Conservation (phyloP, 2,888 invertebrate species). For the Suillia variegata region DNA sequence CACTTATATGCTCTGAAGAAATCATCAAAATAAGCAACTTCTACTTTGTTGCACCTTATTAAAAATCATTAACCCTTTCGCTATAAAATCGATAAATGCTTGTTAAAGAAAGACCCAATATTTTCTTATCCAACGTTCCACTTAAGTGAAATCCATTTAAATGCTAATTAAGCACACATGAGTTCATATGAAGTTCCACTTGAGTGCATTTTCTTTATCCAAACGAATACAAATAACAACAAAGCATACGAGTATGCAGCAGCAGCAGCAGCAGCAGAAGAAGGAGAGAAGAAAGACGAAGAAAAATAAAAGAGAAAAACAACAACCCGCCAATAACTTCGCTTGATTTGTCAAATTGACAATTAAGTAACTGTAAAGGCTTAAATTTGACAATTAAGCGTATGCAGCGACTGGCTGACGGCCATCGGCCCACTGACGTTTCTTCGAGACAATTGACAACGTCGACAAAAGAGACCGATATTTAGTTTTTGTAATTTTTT, state of each 20-base stretch:
- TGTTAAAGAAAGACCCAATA: neutral
- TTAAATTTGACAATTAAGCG: no score
- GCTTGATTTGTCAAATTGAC: neutral
- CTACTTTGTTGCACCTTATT: no score
- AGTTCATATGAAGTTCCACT: slow-evolving; percentile 15
- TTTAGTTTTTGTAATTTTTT: no score
- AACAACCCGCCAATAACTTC: neutral
- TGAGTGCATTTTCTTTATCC: slow-evolving; percentile 4
- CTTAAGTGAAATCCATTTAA: neutral
- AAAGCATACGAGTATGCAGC: neutral
- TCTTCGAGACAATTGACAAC: no score
- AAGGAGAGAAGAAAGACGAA: neutral
- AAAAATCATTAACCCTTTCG: no score
- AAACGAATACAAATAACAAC: neutral
- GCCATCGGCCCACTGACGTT: no score
- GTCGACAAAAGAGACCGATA: no score
- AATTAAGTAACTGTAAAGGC: neutral
- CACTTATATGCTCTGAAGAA: no score
- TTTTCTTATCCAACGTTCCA: no score
- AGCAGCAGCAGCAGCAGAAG: no score
- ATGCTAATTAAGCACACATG: slow-evolving; percentile 1
- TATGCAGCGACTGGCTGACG: no score
- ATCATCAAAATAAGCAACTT: no score
- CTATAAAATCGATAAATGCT: neutral
- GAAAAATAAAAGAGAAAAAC: slow-evolving; percentile 3